phyloP scores from a whole-genome alignment of 1,140 invertebrate species.

The Megalonaias nervosa region DNA sequence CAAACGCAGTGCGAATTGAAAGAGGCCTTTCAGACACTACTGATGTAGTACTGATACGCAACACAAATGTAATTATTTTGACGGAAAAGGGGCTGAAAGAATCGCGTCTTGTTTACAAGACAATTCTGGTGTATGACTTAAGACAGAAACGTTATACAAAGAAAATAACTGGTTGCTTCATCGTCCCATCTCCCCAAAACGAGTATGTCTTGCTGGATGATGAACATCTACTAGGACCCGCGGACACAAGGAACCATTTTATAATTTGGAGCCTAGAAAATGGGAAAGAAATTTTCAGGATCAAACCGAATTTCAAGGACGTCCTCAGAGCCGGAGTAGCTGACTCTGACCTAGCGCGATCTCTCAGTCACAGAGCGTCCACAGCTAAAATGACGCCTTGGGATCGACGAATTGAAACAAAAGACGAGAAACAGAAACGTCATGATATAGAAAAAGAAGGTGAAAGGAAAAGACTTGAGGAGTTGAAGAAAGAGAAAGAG shows the following conservation, averaged over 20 bases:
- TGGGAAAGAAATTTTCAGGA: conserved; percentile 58
- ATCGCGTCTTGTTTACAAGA: conserved; percentile 64
- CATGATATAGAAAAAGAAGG: conserved; percentile 53
- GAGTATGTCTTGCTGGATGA: conserved; percentile 66
- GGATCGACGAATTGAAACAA: conserved; percentile 61
- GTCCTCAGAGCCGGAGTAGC: conserved; percentile 29
- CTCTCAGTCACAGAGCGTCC: conserved; percentile 26
- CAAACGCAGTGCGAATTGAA: conserved; percentile 59
- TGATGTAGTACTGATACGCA: conserved; percentile 63
- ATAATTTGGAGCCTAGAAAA: conserved; percentile 66
- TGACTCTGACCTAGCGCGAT: conserved; percentile 24
- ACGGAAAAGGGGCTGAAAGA: conserved; percentile 64
- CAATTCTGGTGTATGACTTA: conserved; percentile 63
- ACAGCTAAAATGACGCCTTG: conserved; percentile 63
- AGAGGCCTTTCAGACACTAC: conserved; percentile 57
- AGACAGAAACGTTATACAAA: conserved; percentile 57
- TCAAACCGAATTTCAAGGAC: conserved; percentile 59
- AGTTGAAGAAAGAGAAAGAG: conserved; percentile 62
- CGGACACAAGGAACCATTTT: conserved; percentile 65
- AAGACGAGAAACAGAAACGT: conserved; percentile 48
- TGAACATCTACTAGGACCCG: conserved; percentile 63
- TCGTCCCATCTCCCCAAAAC: conserved; percentile 63
- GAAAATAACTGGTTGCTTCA: conserved; percentile 62
- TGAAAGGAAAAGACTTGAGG: conserved; percentile 55
- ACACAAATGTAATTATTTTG: conserved; percentile 62